Conservation (phyloP, 2,888 invertebrate genomes). For the Sinopyrophorus schimmeli region DNA sequence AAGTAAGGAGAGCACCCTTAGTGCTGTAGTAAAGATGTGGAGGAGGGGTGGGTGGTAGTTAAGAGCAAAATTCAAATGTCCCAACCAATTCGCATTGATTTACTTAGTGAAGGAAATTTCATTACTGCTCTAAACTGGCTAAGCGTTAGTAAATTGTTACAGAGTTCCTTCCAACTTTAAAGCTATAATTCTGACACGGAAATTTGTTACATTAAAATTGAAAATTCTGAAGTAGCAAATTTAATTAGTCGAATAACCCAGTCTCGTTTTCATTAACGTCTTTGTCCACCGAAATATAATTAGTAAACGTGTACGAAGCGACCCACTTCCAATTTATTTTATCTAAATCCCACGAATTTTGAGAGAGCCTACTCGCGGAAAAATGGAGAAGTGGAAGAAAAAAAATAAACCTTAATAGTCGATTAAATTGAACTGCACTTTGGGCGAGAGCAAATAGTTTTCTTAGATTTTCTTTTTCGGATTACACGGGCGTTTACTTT, state of each 20-base stretch:
- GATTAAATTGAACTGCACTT: too few relatives aligned
- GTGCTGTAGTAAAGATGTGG: constrained; percentile 4
- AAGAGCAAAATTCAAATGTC: constrained; percentile 27
- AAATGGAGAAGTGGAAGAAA: too few relatives aligned
- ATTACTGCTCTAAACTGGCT: constrained; percentile 24
- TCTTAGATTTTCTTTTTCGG: too few relatives aligned
- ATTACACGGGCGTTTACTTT: too few relatives aligned
- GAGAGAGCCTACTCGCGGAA: too few relatives aligned
- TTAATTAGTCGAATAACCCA: constrained; percentile 13
- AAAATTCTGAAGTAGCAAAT: constrained; percentile 14
- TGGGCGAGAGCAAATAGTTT: too few relatives aligned
- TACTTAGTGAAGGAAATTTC: constrained; percentile 29
- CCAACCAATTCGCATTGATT: constrained; percentile 28
- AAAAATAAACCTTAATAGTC: too few relatives aligned
- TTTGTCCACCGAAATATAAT: constrained; percentile 11
- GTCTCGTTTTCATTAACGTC: constrained; percentile 6
- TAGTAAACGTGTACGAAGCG: too few relatives aligned
- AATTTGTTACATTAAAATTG: constrained; percentile 11
- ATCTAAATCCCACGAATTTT: too few relatives aligned
- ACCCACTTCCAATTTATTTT: too few relatives aligned
- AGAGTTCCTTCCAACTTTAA: constrained; percentile 11
- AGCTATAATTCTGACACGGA: constrained; percentile 15
- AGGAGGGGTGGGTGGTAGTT: constrained; percentile 11
- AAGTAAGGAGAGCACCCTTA: constrained; percentile 16
- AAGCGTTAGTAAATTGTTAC: constrained; percentile 20